Conservation (phyloP, 30 jellyfish, hydroid and myxozoan species). For the Aurelia sp. region DNA sequence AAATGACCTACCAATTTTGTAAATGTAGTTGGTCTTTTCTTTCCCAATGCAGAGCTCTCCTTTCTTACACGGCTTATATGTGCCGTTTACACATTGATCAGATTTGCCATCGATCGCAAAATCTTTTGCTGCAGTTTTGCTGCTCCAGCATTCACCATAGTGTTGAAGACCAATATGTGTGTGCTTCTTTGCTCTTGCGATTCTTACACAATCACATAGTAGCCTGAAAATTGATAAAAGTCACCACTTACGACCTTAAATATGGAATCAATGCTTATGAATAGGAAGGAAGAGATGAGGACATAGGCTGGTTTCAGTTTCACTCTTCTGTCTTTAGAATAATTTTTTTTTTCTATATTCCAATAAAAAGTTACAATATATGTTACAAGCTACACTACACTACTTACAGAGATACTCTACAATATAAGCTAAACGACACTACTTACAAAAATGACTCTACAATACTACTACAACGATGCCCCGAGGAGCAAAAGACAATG, state of each 20-base stretch:
- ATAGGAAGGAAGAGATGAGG: too few relatives aligned
- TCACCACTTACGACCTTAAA: neutral
- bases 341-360: too few relatives aligned
- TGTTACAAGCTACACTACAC: too few relatives aligned
- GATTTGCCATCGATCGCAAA: slow-evolving; percentile 36
- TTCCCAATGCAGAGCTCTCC: slow-evolving; percentile 55
- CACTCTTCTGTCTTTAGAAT: too few relatives aligned
- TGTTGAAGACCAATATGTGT: slow-evolving; percentile 27
- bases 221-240: neutral
- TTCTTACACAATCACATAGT: slow-evolving; percentile 27
- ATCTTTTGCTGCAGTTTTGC: slow-evolving; percentile 4
- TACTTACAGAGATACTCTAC: too few relatives aligned
- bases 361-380: too few relatives aligned
- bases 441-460: too few relatives aligned
- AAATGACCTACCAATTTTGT: slow-evolving; percentile 24
- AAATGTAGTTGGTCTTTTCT: slow-evolving; percentile 28
- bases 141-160: slow-evolving; percentile 56
- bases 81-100: slow-evolving; percentile 30
- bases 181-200: slow-evolving; percentile 5
- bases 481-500: too few relatives aligned
- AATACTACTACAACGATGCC: too few relatives aligned
- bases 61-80: slow-evolving; percentile 18
- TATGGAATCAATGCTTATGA: neutral
- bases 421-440: too few relatives aligned
- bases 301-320: too few relatives aligned